phyloP scores from a whole-genome alignment of 2,113 vertebrate species.

The Strix aluco region DNA sequence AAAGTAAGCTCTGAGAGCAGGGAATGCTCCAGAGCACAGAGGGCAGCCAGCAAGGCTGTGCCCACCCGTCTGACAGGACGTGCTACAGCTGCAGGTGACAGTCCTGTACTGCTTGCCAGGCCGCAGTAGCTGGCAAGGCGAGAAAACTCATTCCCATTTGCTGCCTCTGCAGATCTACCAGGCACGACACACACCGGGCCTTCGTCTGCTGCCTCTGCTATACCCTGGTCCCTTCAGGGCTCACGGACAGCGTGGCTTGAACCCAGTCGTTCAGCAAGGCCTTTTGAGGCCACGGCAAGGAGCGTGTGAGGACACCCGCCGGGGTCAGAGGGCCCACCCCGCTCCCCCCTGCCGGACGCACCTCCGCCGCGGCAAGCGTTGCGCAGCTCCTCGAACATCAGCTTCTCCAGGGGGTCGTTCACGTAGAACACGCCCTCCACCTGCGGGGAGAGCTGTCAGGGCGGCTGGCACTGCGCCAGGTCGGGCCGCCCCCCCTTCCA shows the following conservation, averaged over 20 bases:
- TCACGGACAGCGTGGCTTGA: no score
- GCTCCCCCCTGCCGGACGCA: constrained; percentile 27
- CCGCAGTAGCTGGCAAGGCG: accelerated
- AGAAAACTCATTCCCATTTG: accelerated
- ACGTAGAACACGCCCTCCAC: constrained; percentile 97
- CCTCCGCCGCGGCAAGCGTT: constrained; percentile 95
- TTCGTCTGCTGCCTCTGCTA: accelerated
- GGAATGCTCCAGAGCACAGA: accelerated
- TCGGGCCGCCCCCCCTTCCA: no score
- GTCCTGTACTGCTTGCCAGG: neutral
- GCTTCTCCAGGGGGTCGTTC: constrained; percentile 92
- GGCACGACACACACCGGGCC: accelerated
- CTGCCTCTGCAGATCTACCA: neutral
- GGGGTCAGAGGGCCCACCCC: no score
- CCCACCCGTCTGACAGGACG: no score
- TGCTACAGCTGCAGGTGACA: accelerated
- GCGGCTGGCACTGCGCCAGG: neutral
- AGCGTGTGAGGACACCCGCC: no score
- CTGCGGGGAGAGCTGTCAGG: constrained; percentile 66
- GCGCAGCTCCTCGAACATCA: constrained; percentile 97
- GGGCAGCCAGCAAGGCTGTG: neutral
- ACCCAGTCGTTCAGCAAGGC: no score
- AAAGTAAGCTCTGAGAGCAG: neutral
- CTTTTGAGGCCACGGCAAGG: no score
- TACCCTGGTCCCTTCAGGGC: accelerated